Base-by-base conservation (phyloP, 2,113 vertebrate genomes). In the Origma solitaria region DNA sequence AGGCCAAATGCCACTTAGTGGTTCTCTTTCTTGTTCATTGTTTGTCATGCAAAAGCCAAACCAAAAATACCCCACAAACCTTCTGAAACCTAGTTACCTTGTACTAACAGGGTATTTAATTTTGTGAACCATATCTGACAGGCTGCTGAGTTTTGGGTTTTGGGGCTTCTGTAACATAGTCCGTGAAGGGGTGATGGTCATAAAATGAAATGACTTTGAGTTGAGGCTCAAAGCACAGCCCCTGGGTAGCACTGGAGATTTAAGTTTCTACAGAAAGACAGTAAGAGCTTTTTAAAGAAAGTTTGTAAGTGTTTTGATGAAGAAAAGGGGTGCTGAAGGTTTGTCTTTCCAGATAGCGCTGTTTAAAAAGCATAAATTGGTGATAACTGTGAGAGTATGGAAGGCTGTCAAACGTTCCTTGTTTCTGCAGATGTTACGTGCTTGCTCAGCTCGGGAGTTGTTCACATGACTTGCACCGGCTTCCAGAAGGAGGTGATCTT, bases 401-500 rank as follows among this genome's bases (percentile, higher is more conserved):
- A 38, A 56, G 10, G 28, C 4, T 93, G 53, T 76, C 30, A 64
- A 33, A 28, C 0, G 0, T 90, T 90, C 53, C 40, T 89, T 92
- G 22, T 82, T 66, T 58, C 97, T 97, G 53, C 95, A 99, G 99
- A 99, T 98, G 98, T 98, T 47, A 98, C 98, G 24, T 99, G 99
- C 94, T 98, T 99, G 94, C 97, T 99, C 89, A 98, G 93, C 95
- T 98, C 98, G 33, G 99, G 99, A 96, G 95, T 99, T 70, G 96
- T 99, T 95, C 99, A 99, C 88, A 54, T 99, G 88, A 98, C 98
- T 86, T 99, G 99, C 94, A 98, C 98, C 49, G 98, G 99, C n/a
- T 98, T 99, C 98, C 99, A 99, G 95, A 99, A 99, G 88, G 98
- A 99, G 98, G 99, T 98, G 96, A 94, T 97, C 91, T 80, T 85